Conservation (phyloP, 2,888 invertebrate genomes). For the Diploptera punctata region DNA sequence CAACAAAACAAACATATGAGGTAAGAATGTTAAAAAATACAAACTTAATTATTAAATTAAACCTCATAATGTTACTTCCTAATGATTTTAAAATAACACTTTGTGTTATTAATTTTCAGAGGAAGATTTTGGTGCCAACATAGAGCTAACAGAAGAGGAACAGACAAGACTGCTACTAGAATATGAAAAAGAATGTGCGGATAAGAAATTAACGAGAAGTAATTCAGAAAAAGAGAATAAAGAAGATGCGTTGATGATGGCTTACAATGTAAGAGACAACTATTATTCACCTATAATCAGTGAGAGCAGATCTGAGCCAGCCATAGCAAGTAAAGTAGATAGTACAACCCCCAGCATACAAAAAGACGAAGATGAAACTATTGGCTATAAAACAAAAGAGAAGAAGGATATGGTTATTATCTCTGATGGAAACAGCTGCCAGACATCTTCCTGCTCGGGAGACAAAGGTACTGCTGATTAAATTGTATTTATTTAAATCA, state of each 20-base stretch:
- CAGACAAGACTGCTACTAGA: slow-evolving; percentile 70
- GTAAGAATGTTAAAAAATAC: too few relatives aligned
- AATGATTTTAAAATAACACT: not conserved
- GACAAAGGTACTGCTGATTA: slow-evolving; percentile 41
- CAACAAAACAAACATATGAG: too few relatives aligned
- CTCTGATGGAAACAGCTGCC: slow-evolving; percentile 48
- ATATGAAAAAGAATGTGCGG: slow-evolving; percentile 69
- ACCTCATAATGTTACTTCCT: too few relatives aligned
- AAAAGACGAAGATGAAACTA: slow-evolving; percentile 12
- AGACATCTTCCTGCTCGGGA: slow-evolving; percentile 42
- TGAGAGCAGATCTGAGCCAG: slow-evolving; percentile 22
- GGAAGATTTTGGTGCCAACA: slow-evolving; percentile 65
- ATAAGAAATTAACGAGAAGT: slow-evolving; percentile 33
- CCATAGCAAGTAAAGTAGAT: not conserved
- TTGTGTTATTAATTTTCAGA: slow-evolving; percentile 53
- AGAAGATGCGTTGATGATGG: slow-evolving; percentile 20
- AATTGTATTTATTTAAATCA: too few relatives aligned
- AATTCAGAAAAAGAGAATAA: slow-evolving; percentile 34
- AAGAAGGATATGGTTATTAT: slow-evolving; percentile 45
- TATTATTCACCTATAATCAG: slow-evolving; percentile 15
- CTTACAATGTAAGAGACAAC: slow-evolving; percentile 22
- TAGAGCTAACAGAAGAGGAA: slow-evolving; percentile 74
- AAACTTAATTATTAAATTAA: too few relatives aligned
- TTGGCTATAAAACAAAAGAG: slow-evolving; percentile 39
- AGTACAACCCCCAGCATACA: not conserved